Evolutionary conservation across 2,113 vertebrate genomes (phyloP), one percentile per base, ranked within the genome.

Genomic region (Rhynchopsitta pachyrhyncha): DNA sequence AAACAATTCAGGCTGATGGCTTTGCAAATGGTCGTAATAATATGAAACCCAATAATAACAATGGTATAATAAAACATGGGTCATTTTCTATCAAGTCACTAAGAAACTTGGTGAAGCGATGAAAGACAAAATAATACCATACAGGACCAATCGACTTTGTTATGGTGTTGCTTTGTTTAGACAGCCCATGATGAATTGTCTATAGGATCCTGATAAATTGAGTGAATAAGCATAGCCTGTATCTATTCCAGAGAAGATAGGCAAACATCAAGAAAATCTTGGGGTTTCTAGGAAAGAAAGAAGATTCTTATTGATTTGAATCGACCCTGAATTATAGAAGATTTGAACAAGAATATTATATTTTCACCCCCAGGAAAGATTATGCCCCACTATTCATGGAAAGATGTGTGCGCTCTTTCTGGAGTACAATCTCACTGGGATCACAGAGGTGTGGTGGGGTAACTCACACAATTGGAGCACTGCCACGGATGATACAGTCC

Each of bases 31-130:
- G 37, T 41, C 53, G 53, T 66, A 77, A 73, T 77, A 86, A 78
- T 70, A 81, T 22, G 17, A 86, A 93, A 90, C 77, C 2, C 9
- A 50, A 20, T 50, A 69, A 90, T 78, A 92, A 92, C 2, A 68
- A 92, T 10, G 13, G 10, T 39, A 17, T 53, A 63, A 53, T 24
- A 81, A 62, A 94, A 86, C 46, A 53, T 13, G 12, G 31, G 17
- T 88, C 17, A 93, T 63, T 95, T 93, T 92, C 41, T 77, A 74
- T 63, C 31, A 88, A 92, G 47, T 55, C 79, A 57, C 35, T 85
- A 69, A 79, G 81, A 93, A 85, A 90, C 8, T 74, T 70, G 82
- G 44, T 69, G 82, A 90, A 92, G 53, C 5, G 0, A 44, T 73
- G 44, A 76, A 93, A 93, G 22, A 79, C 3, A 75, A 90, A 94